Evolutionary conservation across 1,140 invertebrate species (phyloP).

Genomic region (Sinonovacula constricta): DNA sequence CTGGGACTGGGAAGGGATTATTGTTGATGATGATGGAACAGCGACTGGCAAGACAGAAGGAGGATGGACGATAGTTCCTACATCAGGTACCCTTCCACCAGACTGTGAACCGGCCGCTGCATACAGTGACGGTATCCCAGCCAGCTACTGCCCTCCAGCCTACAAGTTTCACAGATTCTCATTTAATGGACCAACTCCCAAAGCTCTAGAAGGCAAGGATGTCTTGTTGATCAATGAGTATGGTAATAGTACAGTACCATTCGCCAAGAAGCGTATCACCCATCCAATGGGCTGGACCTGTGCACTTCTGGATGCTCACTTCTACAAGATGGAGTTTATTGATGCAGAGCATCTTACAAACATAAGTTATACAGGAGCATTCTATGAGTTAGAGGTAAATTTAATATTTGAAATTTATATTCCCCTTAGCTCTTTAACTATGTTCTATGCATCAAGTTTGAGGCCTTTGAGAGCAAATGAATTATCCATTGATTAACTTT

Average conservation of each 20-base stretch:
- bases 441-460: too few relatives aligned
- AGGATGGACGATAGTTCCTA: conserved; percentile 52
- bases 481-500: too few relatives aligned
- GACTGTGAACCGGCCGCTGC: not conserved
- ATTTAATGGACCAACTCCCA: conserved; percentile 64
- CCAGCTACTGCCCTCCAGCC: conserved; percentile 57
- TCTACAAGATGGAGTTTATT: conserved; percentile 61
- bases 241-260: conserved; percentile 54
- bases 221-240: conserved; percentile 58
- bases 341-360: conserved; percentile 64
- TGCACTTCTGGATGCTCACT: conserved; percentile 52
- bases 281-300: conserved; percentile 67
- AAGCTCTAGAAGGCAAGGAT: conserved; percentile 60
- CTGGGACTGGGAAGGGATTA: conserved; percentile 64
- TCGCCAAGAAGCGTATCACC: conserved; percentile 60
- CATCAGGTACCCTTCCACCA: conserved; percentile 52
- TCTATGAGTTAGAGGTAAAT: conserved; percentile 70
- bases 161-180: conserved; percentile 69
- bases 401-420: too few relatives aligned
- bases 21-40: conserved; percentile 63
- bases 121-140: conserved; percentile 50
- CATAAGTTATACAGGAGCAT: conserved; percentile 64
- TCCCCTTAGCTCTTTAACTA: too few relatives aligned
- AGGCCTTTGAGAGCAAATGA: too few relatives aligned
- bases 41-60: conserved; percentile 52